A percentile compares a stretch with the other conserved stretches of the same genome.
Evolutionary conservation across 2,797 vertebrate species (phyloP).

Genomic region (Sebastes diaconus): DNA sequence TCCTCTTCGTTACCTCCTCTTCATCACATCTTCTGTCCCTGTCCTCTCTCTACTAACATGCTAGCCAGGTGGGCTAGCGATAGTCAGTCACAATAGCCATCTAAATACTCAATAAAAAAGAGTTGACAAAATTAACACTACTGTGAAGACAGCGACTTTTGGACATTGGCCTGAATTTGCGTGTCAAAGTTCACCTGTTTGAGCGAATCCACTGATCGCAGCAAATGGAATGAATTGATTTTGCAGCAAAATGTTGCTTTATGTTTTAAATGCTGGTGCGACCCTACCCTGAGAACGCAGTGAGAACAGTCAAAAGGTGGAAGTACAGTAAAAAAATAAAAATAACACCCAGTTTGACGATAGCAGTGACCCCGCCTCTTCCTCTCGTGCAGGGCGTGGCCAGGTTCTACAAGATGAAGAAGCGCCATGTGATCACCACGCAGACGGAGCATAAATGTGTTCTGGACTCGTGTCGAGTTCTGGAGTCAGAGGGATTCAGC

Average conservation of each 20-base stretch:
- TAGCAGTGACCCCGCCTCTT: not conserved
- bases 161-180: not conserved
- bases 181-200: not conserved
- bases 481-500: conserved; percentile 93
- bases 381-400: conserved; percentile 87
- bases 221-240: too few species aligned
- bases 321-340: too few species aligned
- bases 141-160: not conserved
- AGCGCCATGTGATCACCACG: conserved; percentile 93
- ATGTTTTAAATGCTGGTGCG: too few species aligned
- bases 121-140: too few species aligned
- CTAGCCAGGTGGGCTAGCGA: not conserved
- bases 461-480: conserved; percentile 93
- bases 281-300: not conserved
- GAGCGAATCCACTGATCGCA: not conserved
- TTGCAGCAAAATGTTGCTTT: too few species aligned
- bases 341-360: not conserved
- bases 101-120: too few species aligned
- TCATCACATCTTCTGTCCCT: not conserved
- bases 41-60: not conserved
- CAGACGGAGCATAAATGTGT: conserved; percentile 99
- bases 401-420: conserved; percentile 93
- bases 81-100: not conserved
- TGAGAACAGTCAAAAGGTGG: not conserved
- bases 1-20: not conserved